Percentiles rank a stretch among this genome's conserved stretches.
phyloP scores from a whole-genome alignment of 2,888 invertebrate species.

The Cactoblastis cactorum region DNA sequence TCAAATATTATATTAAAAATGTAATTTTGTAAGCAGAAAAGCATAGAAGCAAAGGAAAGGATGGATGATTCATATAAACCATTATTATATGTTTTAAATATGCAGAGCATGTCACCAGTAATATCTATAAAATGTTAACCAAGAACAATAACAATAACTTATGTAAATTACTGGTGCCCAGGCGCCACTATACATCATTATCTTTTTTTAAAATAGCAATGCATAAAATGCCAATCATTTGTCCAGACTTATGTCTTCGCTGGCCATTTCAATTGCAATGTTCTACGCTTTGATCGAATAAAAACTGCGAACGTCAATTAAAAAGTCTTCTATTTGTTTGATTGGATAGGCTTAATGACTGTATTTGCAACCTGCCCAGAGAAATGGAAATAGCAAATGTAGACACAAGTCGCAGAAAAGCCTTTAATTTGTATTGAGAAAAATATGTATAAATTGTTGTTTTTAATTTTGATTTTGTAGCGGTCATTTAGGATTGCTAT shows the following conservation, averaged over 20 bases:
- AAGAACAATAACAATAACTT: no score
- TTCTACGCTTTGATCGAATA: constrained; percentile 2
- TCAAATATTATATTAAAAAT: no score
- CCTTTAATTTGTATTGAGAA: no score
- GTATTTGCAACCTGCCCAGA: neutral
- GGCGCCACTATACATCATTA: neutral
- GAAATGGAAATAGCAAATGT: neutral
- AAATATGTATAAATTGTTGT: no score
- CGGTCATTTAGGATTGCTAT: neutral
- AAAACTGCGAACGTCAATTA: constrained; percentile 3
- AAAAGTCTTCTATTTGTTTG: constrained; percentile 7
- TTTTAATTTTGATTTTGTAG: no score
- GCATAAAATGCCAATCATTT: constrained; percentile 11
- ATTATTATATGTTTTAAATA: no score
- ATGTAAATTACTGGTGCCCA: neutral
- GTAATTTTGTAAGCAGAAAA: no score
- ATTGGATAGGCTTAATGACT: constrained; percentile 8
- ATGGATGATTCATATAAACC: no score
- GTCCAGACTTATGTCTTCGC: constrained; percentile 1
- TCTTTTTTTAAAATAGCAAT: neutral
- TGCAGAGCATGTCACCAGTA: no score
- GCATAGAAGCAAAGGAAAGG: no score
- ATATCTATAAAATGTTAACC: no score
- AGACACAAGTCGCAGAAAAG: no score
- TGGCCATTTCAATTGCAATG: constrained; percentile 3